These are phyloP conservation scores for Lumbricus terrestris DNA, from an alignment of 2,888 invertebrate species.

Conservation along the genomic window DNA sequence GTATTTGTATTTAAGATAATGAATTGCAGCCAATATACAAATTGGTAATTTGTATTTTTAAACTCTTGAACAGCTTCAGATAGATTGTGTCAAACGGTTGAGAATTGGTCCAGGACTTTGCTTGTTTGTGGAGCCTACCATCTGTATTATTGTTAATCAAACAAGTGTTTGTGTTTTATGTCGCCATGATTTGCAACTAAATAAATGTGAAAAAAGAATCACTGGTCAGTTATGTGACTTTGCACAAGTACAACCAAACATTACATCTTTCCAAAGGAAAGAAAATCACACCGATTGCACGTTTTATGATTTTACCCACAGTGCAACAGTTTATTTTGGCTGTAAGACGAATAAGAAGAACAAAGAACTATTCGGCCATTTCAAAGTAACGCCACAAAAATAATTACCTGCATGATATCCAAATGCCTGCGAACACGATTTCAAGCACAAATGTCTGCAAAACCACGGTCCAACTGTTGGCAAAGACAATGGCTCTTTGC, in stretches of 20 bases:
- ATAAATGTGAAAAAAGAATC: neutral
- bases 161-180: neutral
- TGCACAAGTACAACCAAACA: too few relatives aligned
- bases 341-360: neutral
- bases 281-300: neutral
- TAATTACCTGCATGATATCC: neutral
- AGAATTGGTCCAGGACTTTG: too few relatives aligned
- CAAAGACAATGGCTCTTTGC: neutral
- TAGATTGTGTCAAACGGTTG: too few relatives aligned
- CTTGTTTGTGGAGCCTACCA: too few relatives aligned
- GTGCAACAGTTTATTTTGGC: neutral
- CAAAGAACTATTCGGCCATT: neutral
- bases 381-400: neutral
- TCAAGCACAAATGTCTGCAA: neutral
- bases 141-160: neutral
- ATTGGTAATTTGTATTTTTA: too few relatives aligned
- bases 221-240: too few relatives aligned
- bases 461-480: neutral
- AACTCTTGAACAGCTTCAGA: too few relatives aligned
- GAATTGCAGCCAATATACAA: too few relatives aligned
- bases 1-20: too few relatives aligned
- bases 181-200: neutral
- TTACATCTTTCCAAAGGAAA: neutral
- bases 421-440: neutral
- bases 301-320: neutral